Percentiles rank a stretch among this genome's conserved stretches.
phyloP scores from a whole-genome alignment of 2,797 vertebrate genomes.

The Ctenochaetus hawaiiensis region DNA sequence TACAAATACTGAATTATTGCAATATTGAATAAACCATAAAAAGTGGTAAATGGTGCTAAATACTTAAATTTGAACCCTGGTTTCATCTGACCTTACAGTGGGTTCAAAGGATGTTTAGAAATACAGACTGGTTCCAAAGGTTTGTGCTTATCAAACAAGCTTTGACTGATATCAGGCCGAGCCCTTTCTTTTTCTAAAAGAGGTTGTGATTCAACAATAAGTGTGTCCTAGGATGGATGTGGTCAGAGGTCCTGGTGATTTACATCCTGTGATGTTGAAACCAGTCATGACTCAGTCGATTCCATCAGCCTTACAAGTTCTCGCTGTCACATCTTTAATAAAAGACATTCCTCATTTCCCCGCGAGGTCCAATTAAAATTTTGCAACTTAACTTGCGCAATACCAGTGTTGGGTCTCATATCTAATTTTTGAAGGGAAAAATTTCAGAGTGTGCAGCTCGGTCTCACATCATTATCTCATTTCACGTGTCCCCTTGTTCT shows the following conservation, averaged over 20 bases:
- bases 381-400: slow-evolving; percentile 23
- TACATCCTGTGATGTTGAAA: slow-evolving; percentile 26
- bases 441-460: not conserved
- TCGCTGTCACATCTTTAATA: slow-evolving; percentile 27
- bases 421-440: slow-evolving; percentile 16
- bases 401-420: not conserved
- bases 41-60: slow-evolving; percentile 1
- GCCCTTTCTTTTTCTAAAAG: slow-evolving; percentile 30
- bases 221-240: slow-evolving; percentile 31
- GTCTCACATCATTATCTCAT: slow-evolving; percentile 39
- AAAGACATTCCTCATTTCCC: slow-evolving; percentile 18
- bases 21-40: not conserved
- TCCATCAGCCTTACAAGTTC: slow-evolving; percentile 28
- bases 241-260: slow-evolving; percentile 46
- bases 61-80: not conserved
- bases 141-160: slow-evolving; percentile 39
- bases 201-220: slow-evolving; percentile 33
- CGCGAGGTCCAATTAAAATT: slow-evolving; percentile 38
- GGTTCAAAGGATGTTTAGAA: slow-evolving; percentile 7
- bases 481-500: not conserved
- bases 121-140: slow-evolving; percentile 30
- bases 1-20: not conserved
- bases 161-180: slow-evolving; percentile 33
- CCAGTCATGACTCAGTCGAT: slow-evolving; percentile 52
- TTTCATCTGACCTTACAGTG: not conserved